Base-by-base conservation (phyloP, 2,888 invertebrate species). In the Tetragnatha montana region DNA sequence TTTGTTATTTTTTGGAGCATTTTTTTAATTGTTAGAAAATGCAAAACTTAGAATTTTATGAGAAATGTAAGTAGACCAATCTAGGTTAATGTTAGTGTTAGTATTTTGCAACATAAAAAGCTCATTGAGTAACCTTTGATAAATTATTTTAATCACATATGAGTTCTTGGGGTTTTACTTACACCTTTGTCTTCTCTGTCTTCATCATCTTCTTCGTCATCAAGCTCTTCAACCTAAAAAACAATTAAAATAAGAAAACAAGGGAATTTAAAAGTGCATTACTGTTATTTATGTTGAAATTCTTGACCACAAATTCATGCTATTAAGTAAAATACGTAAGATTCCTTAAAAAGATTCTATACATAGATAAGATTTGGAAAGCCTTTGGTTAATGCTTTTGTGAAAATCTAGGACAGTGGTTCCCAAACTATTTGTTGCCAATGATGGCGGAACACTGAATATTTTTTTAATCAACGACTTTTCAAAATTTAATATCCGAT, bases 131-230 rank as follows among this genome's bases (percentile, higher is more conserved):
- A n/a, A n/a, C n/a, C n/a, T n/a, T n/a, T n/a, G n/a, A n/a, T n/a
- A n/a, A n/a, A n/a, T n/a, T n/a, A n/a, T n/a, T n/a, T n/a, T n/a
- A n/a, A n/a, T n/a, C n/a, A n/a, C n/a, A n/a, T n/a, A n/a, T n/a
- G n/a, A 71, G 35, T 81, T 7, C 47, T 22, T n/a, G 3, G 0
- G n/a, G 17, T 1, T 19, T 3, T 22, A 80, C 91, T 89, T 87
- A 91, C 91, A n/a, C 84, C 83, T 81, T 83, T 91, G 6, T 83
- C 87, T n/a, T 98, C 97, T 93, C 96, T 96, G 92, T 98, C 98
- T 91, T 97, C 97, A 21, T 98, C 98, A 91, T 98, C 98, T 86
- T 98, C 98, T 91, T 97, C 97, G 92, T 97, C 96, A 92, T 96
- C 96, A 14, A 90, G 74, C 81, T 90, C 90, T 81, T 90, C 90